Base-by-base conservation (phyloP, 2,113 vertebrate species). In the Trichomycterus rosablanca region DNA sequence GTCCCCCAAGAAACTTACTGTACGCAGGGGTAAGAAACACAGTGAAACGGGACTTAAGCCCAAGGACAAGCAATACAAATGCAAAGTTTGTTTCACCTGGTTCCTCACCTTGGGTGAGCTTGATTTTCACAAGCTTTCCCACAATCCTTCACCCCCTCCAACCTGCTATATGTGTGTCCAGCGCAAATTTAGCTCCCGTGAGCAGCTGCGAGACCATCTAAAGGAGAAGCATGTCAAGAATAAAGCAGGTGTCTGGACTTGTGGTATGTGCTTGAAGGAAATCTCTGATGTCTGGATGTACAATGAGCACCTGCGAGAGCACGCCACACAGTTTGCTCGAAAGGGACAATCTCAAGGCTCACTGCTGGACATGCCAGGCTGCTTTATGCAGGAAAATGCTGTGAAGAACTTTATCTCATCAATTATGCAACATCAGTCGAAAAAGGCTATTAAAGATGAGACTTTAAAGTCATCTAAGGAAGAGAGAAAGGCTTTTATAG, bases 111-210 rank as follows among this genome's bases (percentile, higher is more conserved):
- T 97, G 7, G 94, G 91, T 0, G 94, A 97, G 71, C 83, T 97
- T 49, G 95, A 97, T 78, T 92, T 97, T 64, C 96, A 97, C 83
- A 95, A 92, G 74, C 88, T 97, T 35, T 92, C 90, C 3, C 95
- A 97, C 67, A 95, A 94, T 69, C 92, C 95, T 3, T 89, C 93
- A 1, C 95, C 94, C 4, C 96, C 94, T 0, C 95, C 95, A 0
- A 99, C 95, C 39, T 99, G 95, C 78, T 98, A 97, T 80, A 94
- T 99, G 95, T 99, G 96, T 0, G 97, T 98, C 55, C 92, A 97
- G 82, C 91, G 95, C 50, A 91, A 93, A 52, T 99, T 99, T 76
- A 88, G 94, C 83, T 99, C 95, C 0, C 83, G 95, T 19, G 91
- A 96, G 76, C 93, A 94, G 73, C 88, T 98, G 24, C 81, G 92